These are phyloP conservation scores for Myotis yumanensis DNA, from an alignment of 2,113 vertebrate genomes.

Conservation along the genomic window DNA sequence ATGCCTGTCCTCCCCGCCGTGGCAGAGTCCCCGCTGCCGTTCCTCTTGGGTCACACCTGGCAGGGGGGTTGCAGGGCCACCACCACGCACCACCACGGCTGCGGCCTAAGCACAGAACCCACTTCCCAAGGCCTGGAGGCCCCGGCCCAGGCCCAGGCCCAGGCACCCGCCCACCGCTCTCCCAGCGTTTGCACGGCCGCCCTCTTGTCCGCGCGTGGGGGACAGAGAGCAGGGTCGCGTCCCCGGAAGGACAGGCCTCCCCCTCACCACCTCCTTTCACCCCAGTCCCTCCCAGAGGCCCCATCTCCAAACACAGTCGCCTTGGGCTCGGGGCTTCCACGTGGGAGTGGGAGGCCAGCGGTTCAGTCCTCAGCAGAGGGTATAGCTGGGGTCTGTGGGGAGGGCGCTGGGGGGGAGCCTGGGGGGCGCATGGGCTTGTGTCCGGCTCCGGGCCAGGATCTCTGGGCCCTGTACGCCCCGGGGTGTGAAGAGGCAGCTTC, in stretches of 20 bases:
- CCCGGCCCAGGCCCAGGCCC: not conserved
- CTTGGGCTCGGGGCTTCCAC: not conserved
- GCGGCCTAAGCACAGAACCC: not conserved
- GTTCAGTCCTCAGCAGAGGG: not conserved
- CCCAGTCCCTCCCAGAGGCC: too few species aligned
- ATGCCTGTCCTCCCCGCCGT: too few species aligned
- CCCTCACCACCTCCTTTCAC: not conserved
- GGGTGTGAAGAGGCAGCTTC: accelerated
- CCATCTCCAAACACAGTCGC: not conserved
- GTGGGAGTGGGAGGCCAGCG: accelerated
- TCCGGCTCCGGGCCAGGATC: not conserved
- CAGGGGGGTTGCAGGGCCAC: accelerated
- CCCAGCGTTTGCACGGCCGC: accelerated
- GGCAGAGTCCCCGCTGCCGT: accelerated
- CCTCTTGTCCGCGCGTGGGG: accelerated
- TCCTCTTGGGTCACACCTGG: accelerated
- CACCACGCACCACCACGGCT: too few species aligned
- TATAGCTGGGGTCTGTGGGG: accelerated
- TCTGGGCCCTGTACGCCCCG: accelerated
- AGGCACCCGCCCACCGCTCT: accelerated
- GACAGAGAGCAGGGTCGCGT: accelerated
- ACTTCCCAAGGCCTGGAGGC: not conserved
- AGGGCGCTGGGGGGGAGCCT: too few species aligned
- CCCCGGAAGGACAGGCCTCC: not conserved
- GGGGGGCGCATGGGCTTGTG: not conserved